Percentiles rank a stretch among this genome's conserved stretches.
phyloP scores from a whole-genome alignment of 2,797 vertebrate species.

The Prionace glauca region DNA sequence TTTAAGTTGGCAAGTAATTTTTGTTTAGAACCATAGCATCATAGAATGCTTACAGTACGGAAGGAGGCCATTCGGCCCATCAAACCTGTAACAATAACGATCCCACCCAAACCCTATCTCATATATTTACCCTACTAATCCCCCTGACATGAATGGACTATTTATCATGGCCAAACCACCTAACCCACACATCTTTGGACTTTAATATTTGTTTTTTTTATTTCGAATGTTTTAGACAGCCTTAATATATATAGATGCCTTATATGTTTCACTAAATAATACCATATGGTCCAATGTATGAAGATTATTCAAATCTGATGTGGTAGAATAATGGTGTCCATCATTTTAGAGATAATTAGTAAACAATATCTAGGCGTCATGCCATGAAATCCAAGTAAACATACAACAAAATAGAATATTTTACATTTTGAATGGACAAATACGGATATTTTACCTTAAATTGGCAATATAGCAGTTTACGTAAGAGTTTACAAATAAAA shows the following conservation, averaged over 20 bases:
- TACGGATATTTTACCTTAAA: neutral
- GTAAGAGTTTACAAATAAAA: neutral
- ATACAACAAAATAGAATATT: neutral
- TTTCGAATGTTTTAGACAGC: neutral
- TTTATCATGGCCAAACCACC: no score
- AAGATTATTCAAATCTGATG: neutral
- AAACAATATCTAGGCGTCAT: neutral
- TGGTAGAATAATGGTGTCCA: neutral
- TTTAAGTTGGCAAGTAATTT: no score
- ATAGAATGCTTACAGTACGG: no score
- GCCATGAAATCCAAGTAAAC: neutral
- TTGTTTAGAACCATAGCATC: no score
- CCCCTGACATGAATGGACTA: no score
- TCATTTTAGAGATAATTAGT: neutral
- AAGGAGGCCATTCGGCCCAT: no score
- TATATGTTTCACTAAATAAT: no score
- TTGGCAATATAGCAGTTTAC: neutral
- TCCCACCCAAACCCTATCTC: no score
- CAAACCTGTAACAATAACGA: no score
- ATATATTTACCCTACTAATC: no score
- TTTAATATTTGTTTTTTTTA: neutral
- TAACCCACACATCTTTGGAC: no score
- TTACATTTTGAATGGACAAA: neutral
- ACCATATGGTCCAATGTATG: neutral
- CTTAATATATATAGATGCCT: neutral